Base-by-base conservation (phyloP, 2,797 vertebrate species). In the Falco novaeseelandiae region DNA sequence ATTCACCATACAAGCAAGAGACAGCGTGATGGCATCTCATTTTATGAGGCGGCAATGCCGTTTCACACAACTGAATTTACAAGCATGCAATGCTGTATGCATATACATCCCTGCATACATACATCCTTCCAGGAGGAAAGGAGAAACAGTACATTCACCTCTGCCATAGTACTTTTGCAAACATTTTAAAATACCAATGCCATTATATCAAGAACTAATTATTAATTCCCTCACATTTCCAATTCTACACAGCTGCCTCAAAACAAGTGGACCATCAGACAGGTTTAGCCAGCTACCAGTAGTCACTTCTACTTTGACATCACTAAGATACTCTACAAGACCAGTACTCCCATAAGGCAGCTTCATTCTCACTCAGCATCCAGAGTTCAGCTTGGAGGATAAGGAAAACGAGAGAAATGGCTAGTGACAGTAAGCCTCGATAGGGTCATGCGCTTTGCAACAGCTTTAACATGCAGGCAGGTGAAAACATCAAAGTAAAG, bases 401-500 rank as follows among this genome's bases (percentile, higher is more conserved):
- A 80, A 74, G 79, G 89, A 80, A 93, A 62, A 86, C 3, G 40
- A 95, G 84, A 91, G 81, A 95, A 96, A 97, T 48, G 25, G 80
- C 54, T 89, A 76, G 36, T 49, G 95, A 95, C 96, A 96, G 79
- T 27, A 30, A 87, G 65, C 21, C 67, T 38, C 18, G 73, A 67
- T 10, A 66, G 84, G 82, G 86, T 86, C 85, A 72, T 0, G 30
- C 93, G 94, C 91, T 96, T 92, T 73, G 95, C 97, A 95, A 97
- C 95, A 96, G 96, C 97, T 96, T 95, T 94, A 89, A 36, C 80
- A 10, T 80, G 74, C 92, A 95, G 95, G 93, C 27, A 65, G 95
- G 94, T 92, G 95, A 97, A 98, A 97, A 95, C 89, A 94, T 95
- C 81, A 82, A 95, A 97, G 66, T 40, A 67, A 94, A 97, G 86